Conservation (phyloP, 1,140 invertebrate genomes). For the Stratiolaelaps scimitus region DNA sequence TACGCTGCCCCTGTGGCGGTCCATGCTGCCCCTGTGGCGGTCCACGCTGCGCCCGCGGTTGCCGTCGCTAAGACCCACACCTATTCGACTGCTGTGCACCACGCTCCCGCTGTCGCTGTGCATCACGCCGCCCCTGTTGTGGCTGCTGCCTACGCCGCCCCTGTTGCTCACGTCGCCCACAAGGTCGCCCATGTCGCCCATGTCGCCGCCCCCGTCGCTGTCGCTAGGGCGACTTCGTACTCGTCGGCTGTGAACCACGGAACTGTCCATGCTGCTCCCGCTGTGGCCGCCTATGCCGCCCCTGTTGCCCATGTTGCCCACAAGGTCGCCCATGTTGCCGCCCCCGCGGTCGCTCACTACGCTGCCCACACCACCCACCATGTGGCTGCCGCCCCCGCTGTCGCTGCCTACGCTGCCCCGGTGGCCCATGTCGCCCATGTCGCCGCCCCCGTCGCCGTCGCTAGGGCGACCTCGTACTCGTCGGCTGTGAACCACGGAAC, state of each 20-base stretch:
- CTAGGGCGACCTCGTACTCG: slow-evolving; percentile 8
- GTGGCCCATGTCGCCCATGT: neutral
- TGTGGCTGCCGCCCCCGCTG: neutral
- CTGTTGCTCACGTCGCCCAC: slow-evolving; percentile 3
- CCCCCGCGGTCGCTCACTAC: too few relatives aligned
- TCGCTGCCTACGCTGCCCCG: neutral
- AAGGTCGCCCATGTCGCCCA: too few relatives aligned
- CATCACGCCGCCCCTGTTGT: slow-evolving; percentile 1
- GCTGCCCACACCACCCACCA: neutral
- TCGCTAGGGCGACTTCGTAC: neutral
- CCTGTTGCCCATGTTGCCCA: neutral
- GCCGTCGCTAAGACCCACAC: slow-evolving; percentile 1
- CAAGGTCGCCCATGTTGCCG: neutral
- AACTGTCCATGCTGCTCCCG: slow-evolving; percentile 10
- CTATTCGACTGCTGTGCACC: neutral
- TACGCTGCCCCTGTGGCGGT: neutral
- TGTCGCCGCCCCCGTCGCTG: slow-evolving; percentile 4
- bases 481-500: slow-evolving; percentile 24
- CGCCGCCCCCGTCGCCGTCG: neutral
- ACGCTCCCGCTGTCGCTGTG: neutral
- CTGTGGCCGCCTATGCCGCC: neutral
- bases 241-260: neutral
- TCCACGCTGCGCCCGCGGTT: neutral
- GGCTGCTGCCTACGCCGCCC: slow-evolving; percentile 8
- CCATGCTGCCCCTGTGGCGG: neutral